Base-by-base conservation (phyloP, 2,888 invertebrate genomes). In the Chaetogeoica ovagalla region DNA sequence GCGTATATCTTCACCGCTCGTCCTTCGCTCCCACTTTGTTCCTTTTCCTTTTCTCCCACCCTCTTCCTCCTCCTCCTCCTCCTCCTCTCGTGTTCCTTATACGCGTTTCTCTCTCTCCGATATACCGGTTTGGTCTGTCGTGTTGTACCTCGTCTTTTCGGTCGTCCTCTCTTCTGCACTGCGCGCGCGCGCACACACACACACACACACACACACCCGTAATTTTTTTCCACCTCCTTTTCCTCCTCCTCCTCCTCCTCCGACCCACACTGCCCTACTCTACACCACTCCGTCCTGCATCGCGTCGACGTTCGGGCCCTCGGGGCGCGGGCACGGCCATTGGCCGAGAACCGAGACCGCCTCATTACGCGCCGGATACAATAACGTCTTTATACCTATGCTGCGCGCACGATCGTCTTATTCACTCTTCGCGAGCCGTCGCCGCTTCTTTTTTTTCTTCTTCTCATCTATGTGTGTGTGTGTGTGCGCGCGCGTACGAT, bases 311-410 rank as follows among this genome's bases (percentile, higher is more conserved):
- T n/a, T 11, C 60, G 48, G 59, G 55, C 57, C 69, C 60, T 52
- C 62, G 62, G 23, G 39, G 52, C 62, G 6, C 30, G 52, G 69
- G 21, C 70, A 19, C 70, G 23, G 77, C 70, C 77, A 79, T 79
- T 79, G 77, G 77, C 77, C 77, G 77, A 79, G 39, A 21, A 55
- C 60, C 19, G 65, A 70, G 77, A 79, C 77, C 77, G 77, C 77
- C 77, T 79, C 77, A 70, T 79, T 63, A 63, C 39, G 52, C 39
- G 55, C 6, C 55, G 55, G 6, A 30, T 30, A 8, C 43, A n/a
- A 69, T 37, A 37, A 79, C 70, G 77, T 79, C 77, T 79, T 79
- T 62, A 79, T 79, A 79, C 70, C 1, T 70, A 70, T 62, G 60
- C 60, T n/a, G 60, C 30, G 62, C 63, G 69, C 77, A 77, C 77